Base-by-base conservation (phyloP, 1,140 invertebrate genomes). In the Xylocopa sonorina region DNA sequence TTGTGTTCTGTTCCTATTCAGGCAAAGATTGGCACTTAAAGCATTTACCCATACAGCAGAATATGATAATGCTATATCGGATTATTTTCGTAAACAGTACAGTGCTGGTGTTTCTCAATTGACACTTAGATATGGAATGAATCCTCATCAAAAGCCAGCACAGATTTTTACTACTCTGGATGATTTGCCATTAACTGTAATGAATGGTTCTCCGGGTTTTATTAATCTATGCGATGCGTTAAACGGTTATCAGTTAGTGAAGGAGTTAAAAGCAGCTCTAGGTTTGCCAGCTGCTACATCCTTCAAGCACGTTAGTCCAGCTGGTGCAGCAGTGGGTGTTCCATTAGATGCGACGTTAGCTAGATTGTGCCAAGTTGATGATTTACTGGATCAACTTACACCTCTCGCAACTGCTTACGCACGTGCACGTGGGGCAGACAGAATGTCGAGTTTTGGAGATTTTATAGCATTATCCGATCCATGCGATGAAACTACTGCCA, bases 381-480 rank as follows among this genome's bases (percentile, higher is more conserved):
- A 99, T 92, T 88, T 99, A 32, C 89, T 93, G 0, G 92, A 95
- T 32, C 92, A 95, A 66, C 92, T 99, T 60, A 96, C 97, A 7
- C 98, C 98, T 0, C 85, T 99, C n/a, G 98, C 99, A 0, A 95
- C 94, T 16, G 99, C 99, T 2, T 99, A 99, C 93, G 98, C 98
- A 0, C 93, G 98, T 79, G 99, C 99, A 0, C 94, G 99, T 92
- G 98, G 99, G 48, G 98, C 99, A 24, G 99, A 99, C 92, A 95
- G 99, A 69, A 99, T 99, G 99, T 99, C 98, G 7, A 99, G 98
- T 16, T 99, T 99, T 93, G 99, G 99, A 0, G 99, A 99, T 93
- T 99, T 99, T 91, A 95, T 99, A 51, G 98, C 98, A 16, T 90
- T 99, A 0, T 99, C 98, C 0, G 98, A 99, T 89, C 88, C 93